Evolutionary conservation across 2,888 invertebrate genomes (phyloP), one percentile per base, ranked within the genome.

Genomic region (Agriopis aurantiaria): DNA sequence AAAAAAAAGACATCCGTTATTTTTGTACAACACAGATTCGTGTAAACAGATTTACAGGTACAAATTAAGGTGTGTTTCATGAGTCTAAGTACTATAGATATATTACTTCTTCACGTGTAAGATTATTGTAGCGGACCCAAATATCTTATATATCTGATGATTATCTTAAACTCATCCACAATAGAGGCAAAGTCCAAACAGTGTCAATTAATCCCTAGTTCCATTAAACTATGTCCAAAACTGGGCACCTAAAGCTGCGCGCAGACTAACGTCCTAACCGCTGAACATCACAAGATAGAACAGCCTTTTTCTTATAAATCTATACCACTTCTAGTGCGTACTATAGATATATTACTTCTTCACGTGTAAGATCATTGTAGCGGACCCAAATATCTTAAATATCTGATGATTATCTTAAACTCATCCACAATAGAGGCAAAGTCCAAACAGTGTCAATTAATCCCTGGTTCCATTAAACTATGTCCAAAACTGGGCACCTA

Each of bases 181-280:
- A 58, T 62, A 53, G 23, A 46, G 48, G n/a, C 66, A 59, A 70
- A 66, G 61, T 70, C 62, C 70, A 63, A 62, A 52, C 56, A 63
- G 57, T 65, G 67, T 41, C 69, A 66, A 70, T 70, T 70, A 70
- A 66, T 65, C 66, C 70, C 17, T 8, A 4, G 40, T 55, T 58
- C 65, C 66, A 69, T 71, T 66, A 71, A 67, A 71, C 70, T 71
- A 71, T 71, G 70, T 63, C 63, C 70, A 55, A 72, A 65, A 67
- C 57, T 69, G 62, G 65, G 46, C 61, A 64, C 43, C 59, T 75
- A 70, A 80, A 52, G 78, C 64, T 82, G 77, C 81, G 78, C 84
- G 80, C 75, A 66, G 77, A 82, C 76, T 82, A 69, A 68, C 41
- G 56, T 65, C 46, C 61, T 23, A 33, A 8, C 12, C 58, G 33